A percentile compares a stretch with the other conserved stretches of the same genome.
phyloP scores from a whole-genome alignment of 2,888 invertebrate species.

The Leptura quadrifasciata region DNA sequence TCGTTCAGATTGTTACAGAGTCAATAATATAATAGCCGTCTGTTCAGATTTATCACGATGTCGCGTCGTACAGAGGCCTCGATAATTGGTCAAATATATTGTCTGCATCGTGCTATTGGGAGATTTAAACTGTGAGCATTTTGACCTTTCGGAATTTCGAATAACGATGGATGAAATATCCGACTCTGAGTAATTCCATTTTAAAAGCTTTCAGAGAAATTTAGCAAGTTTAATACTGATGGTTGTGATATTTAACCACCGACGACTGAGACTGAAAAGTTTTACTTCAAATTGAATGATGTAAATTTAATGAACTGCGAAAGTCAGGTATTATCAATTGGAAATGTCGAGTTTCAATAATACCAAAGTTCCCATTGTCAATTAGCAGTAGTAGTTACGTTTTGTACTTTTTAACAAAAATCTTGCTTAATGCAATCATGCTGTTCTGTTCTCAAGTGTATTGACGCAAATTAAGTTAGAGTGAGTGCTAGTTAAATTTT shows the following conservation, averaged over 20 bases:
- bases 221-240: constrained; percentile 43
- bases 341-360: neutral
- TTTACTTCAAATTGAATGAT: constrained; percentile 35
- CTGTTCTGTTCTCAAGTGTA: neutral
- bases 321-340: constrained; percentile 22
- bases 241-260: constrained; percentile 41
- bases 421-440: neutral
- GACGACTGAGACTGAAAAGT: constrained; percentile 27
- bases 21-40: constrained; percentile 71
- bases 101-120: constrained; percentile 65
- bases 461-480: neutral
- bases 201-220: constrained; percentile 42
- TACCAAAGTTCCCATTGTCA: constrained; percentile 5
- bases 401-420: neutral
- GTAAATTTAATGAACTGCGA: constrained; percentile 34
- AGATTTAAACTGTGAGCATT: constrained; percentile 52
- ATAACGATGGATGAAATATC: constrained; percentile 52
- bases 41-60: constrained; percentile 70
- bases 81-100: constrained; percentile 73
- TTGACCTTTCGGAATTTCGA: constrained; percentile 56
- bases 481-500: neutral
- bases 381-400: neutral
- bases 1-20: constrained; percentile 65
- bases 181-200: constrained; percentile 27
- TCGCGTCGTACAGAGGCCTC: constrained; percentile 63